Percentiles rank a stretch among this genome's conserved stretches.
Conservation (phyloP, 2,888 invertebrate species). For the Nymphalis urticae region DNA sequence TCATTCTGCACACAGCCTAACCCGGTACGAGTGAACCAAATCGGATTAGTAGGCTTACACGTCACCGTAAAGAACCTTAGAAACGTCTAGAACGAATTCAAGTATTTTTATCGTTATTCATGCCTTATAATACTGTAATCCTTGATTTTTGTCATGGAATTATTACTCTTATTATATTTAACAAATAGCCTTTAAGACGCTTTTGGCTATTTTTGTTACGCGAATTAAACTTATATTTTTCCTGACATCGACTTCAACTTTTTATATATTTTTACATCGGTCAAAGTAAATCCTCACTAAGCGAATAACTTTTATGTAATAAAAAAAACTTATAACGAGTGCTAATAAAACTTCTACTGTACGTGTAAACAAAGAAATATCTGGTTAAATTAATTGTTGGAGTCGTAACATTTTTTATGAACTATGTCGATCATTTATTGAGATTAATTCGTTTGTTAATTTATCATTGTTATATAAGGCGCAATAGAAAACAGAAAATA, state of each 20-base stretch:
- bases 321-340: too few relatives aligned
- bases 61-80: slow-evolving; percentile 35
- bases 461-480: too few relatives aligned
- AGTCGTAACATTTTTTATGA: too few relatives aligned
- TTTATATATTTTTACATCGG: too few relatives aligned
- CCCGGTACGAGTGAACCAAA: slow-evolving; percentile 27
- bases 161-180: background rate
- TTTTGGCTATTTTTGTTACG: background rate
- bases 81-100: slow-evolving; percentile 28
- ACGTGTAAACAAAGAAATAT: too few relatives aligned
- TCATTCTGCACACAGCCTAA: slow-evolving; percentile 14
- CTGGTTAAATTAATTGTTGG: too few relatives aligned
- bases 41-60: slow-evolving; percentile 34
- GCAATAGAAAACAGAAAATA: too few relatives aligned
- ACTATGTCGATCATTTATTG: too few relatives aligned
- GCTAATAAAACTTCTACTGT: too few relatives aligned
- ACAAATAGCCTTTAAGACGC: background rate
- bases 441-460: too few relatives aligned
- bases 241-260: background rate
- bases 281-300: too few relatives aligned
- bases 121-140: slow-evolving; percentile 24
- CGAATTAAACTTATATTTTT: background rate
- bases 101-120: slow-evolving; percentile 23
- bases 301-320: too few relatives aligned
- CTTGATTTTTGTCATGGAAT: slow-evolving; percentile 18